A percentile compares a stretch with the other conserved stretches of the same genome.
Evolutionary conservation across 2,888 invertebrate genomes (phyloP).

Genomic region (Podotricha telesiphe): DNA sequence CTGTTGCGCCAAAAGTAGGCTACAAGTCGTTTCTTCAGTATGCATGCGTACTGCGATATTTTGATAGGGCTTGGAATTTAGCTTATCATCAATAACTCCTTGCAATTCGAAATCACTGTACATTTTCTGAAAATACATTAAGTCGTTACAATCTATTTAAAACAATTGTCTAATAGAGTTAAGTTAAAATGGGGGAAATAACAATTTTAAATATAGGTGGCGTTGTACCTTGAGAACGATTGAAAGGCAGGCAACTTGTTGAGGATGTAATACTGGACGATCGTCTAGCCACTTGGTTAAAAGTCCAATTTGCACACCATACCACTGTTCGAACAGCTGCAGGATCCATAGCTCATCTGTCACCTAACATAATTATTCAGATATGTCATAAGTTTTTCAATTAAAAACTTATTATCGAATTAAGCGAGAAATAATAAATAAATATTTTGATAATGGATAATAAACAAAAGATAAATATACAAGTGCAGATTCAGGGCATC

Average conservation of each 20-base stretch:
- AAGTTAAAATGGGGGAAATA: too few relatives aligned
- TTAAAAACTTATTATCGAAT: too few relatives aligned
- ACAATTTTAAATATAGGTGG: too few relatives aligned
- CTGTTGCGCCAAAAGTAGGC: conserved; percentile 91
- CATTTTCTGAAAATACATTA: conserved; percentile 89
- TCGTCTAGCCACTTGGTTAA: conserved; percentile 97
- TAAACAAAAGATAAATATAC: too few relatives aligned
- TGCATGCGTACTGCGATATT: conserved; percentile 96
- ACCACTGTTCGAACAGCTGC: conserved; percentile 93
- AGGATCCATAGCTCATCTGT: conserved; percentile 86
- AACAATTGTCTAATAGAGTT: too few relatives aligned
- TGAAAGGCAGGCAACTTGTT: conserved; percentile 98
- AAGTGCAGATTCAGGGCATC: too few relatives aligned
- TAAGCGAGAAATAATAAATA: too few relatives aligned
- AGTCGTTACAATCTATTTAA: too few relatives aligned
- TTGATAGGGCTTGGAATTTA: conserved; percentile 98
- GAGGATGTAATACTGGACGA: conserved; percentile 96
- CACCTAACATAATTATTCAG: conserved; percentile 56
- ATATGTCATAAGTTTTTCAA: too few relatives aligned
- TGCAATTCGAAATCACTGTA: conserved; percentile 99
- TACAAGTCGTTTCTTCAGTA: conserved; percentile 97
- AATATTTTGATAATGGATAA: too few relatives aligned
- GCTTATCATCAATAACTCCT: conserved; percentile 98
- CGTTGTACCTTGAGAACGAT: conserved; percentile 94
- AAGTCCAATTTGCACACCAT: conserved; percentile 96